Conservation (phyloP, 2,113 vertebrate genomes). For the Daubentonia madagascariensis region DNA sequence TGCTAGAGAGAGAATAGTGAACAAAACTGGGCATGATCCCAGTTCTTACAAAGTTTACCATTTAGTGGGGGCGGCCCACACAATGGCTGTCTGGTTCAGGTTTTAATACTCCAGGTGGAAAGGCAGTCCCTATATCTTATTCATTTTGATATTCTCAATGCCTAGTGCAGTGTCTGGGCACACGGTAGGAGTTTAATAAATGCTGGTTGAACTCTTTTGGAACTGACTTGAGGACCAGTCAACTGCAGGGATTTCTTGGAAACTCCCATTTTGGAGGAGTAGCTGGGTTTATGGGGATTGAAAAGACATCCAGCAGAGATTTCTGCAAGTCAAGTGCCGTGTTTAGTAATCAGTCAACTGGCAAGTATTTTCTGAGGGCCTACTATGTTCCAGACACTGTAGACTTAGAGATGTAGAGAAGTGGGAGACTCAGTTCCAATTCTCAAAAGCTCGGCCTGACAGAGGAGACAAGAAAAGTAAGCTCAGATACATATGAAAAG, state of each 20-base stretch:
- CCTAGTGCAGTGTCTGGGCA: not conserved
- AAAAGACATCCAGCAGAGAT: not conserved
- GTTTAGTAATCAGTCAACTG: not conserved
- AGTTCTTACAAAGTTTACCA: not conserved
- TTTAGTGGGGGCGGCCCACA: not conserved
- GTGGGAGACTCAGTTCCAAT: not conserved
- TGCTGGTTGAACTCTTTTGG: not conserved
- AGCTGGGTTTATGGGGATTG: not conserved
- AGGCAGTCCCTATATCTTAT: not conserved
- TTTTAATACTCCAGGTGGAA: not conserved
- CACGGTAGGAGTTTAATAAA: not conserved
- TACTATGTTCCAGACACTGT: not conserved
- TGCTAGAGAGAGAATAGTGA: not conserved
- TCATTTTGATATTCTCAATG: not conserved
- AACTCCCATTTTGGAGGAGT: conserved; percentile 14
- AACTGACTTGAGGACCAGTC: not conserved
- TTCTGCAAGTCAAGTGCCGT: not conserved
- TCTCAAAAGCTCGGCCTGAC: not conserved
- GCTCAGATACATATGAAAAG: not conserved
- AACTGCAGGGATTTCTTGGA: conserved; percentile 12
- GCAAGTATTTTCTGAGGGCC: not conserved
- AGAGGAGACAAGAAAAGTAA: not conserved
- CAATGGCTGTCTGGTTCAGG: not conserved
- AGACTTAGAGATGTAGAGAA: not conserved
- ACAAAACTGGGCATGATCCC: not conserved